These are phyloP conservation scores for Stenodema calcarata DNA, from an alignment of 2,888 invertebrate genomes.

Conservation along the genomic window DNA sequence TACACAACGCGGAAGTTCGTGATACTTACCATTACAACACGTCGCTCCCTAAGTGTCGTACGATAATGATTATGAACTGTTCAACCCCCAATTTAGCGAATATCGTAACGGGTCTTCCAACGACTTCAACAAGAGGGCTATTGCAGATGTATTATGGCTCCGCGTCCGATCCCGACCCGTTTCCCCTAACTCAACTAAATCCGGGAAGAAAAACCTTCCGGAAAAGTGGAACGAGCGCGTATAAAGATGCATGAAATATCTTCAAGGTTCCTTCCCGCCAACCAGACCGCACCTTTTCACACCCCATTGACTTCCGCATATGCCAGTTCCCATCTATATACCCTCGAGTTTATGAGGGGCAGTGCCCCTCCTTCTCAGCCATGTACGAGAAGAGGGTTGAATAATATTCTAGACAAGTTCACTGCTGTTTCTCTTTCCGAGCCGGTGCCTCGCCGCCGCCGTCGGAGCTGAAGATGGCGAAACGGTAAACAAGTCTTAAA, in stretches of 20 bases:
- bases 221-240: conserved; percentile 5
- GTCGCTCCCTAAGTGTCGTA: too few species aligned
- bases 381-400: neutral
- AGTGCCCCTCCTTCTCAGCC: neutral
- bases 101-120: too few species aligned
- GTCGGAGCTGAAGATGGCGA: neutral
- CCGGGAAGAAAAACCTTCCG: neutral
- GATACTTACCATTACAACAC: too few species aligned
- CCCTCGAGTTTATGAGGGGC: conserved; percentile 23
- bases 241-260: conserved; percentile 33
- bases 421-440: conserved; percentile 9
- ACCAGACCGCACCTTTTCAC: conserved; percentile 26
- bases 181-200: neutral
- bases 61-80: too few species aligned
- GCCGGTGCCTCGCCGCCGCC: neutral
- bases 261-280: neutral
- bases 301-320: conserved; percentile 42
- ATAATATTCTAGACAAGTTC: neutral
- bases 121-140: too few species aligned
- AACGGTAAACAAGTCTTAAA: conserved; percentile 25
- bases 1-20: too few species aligned
- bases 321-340: conserved; percentile 34
- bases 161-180: neutral
- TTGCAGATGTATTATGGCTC: neutral
- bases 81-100: too few species aligned